phyloP scores from a whole-genome alignment of 1,140 invertebrate species.

The Drosophila mayri region DNA sequence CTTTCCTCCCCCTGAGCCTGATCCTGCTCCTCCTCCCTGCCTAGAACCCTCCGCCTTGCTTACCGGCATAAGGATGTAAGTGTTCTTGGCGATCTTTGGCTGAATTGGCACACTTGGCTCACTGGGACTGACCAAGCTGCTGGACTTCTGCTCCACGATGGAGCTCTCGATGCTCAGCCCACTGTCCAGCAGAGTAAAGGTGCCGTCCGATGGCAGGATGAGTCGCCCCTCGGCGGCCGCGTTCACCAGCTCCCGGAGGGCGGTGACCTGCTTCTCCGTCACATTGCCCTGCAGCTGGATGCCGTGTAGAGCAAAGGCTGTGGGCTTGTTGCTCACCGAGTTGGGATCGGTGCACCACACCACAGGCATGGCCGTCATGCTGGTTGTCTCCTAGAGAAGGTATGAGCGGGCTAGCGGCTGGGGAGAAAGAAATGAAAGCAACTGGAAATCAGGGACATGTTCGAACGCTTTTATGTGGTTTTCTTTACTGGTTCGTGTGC shows the following conservation, averaged over 20 bases:
- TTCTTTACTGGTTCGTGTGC: slow-evolving; percentile 37
- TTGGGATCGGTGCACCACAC: slow-evolving; percentile 85
- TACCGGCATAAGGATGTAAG: slow-evolving; percentile 82
- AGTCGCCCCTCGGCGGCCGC: slow-evolving; percentile 84
- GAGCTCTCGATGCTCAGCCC: slow-evolving; percentile 83
- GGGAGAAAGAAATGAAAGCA: slow-evolving; percentile 21
- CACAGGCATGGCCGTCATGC: slow-evolving; percentile 81
- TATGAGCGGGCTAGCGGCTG: slow-evolving; percentile 4
- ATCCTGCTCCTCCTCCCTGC: slow-evolving; percentile 7
- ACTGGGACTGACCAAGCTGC: slow-evolving; percentile 1
- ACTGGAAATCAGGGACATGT: not conserved
- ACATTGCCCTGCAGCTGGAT: slow-evolving; percentile 84
- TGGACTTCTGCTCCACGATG: slow-evolving; percentile 53
- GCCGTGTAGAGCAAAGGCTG: slow-evolving; percentile 83
- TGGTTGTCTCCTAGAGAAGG: not conserved
- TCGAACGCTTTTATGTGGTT: not conserved
- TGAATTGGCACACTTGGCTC: slow-evolving; percentile 1
- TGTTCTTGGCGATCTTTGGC: slow-evolving; percentile 62
- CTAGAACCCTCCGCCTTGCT: slow-evolving; percentile 35
- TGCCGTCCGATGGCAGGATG: slow-evolving; percentile 82
- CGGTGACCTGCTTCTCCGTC: slow-evolving; percentile 82
- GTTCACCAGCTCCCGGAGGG: slow-evolving; percentile 81
- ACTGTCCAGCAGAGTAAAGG: slow-evolving; percentile 80
- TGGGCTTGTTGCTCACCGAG: slow-evolving; percentile 84
- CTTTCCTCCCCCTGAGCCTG: not conserved